These are phyloP conservation scores for Dascillus cervinus DNA, from an alignment of 2,888 invertebrate species.

Conservation along the genomic window DNA sequence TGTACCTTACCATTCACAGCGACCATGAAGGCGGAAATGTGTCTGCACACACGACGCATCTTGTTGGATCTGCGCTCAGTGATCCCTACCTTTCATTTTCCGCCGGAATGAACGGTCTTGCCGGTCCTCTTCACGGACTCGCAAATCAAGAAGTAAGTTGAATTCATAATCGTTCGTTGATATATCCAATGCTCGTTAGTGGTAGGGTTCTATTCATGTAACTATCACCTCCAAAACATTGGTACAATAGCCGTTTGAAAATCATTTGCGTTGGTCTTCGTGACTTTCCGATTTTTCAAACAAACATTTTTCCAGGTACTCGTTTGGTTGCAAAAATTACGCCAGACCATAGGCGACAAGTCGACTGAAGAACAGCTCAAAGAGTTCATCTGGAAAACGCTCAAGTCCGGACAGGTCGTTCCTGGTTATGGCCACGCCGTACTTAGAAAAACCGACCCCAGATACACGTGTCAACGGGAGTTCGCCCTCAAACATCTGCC, in stretches of 20 bases:
- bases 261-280: neutral
- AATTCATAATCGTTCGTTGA: no score
- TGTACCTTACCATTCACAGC: constrained; percentile 91
- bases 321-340: constrained; percentile 87
- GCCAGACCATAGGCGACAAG: constrained; percentile 75
- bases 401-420: constrained; percentile 93
- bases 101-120: constrained; percentile 88
- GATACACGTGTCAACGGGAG: constrained; percentile 88
- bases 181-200: constrained; percentile 24
- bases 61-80: constrained; percentile 89
- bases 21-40: constrained; percentile 97
- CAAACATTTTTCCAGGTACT: constrained; percentile 57
- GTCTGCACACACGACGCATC: constrained; percentile 87
- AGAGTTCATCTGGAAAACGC: constrained; percentile 95
- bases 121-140: constrained; percentile 91
- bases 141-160: constrained; percentile 83
- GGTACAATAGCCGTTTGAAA: constrained; percentile 14
- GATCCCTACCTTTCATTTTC: constrained; percentile 91
- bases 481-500: constrained; percentile 91
- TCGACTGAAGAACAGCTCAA: constrained; percentile 86
- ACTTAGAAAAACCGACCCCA: constrained; percentile 88
- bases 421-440: constrained; percentile 97
- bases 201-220: constrained; percentile 11
- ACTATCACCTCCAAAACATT: constrained; percentile 22
- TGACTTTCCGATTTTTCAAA: constrained; percentile 1